These are phyloP conservation scores for Telenomus remus DNA, from an alignment of 1,140 invertebrate genomes.

Conservation along the genomic window DNA sequence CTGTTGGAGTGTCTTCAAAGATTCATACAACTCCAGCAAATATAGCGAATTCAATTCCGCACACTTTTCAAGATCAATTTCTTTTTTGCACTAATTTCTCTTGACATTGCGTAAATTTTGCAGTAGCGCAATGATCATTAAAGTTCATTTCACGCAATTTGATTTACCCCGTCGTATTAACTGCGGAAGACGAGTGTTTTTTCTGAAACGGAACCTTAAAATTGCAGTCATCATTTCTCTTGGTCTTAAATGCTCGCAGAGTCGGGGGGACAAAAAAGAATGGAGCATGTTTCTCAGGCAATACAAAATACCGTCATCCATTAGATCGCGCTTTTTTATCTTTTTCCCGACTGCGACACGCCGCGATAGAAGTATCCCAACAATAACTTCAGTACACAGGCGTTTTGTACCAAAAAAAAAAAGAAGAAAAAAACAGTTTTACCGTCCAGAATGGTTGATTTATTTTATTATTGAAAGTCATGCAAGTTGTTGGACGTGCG, in stretches of 20 bases:
- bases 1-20: no score
- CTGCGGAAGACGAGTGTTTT: background rate
- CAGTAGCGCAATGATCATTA: no score
- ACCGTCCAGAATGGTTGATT: slow-evolving; percentile 20
- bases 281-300: slow-evolving; percentile 3
- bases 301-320: slow-evolving; percentile 28
- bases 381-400: slow-evolving; percentile 19
- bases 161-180: no score
- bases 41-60: no score
- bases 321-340: slow-evolving; percentile 1
- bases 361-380: slow-evolving; percentile 11
- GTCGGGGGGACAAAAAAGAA: slow-evolving; percentile 14
- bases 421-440: background rate
- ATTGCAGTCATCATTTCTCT: slow-evolving; percentile 24
- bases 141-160: no score
- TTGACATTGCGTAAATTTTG: no score
- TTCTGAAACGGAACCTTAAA: slow-evolving; percentile 7
- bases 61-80: no score
- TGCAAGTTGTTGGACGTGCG: slow-evolving; percentile 8
- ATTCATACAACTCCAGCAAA: no score
- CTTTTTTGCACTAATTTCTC: no score
- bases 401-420: slow-evolving; percentile 12
- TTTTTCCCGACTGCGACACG: slow-evolving; percentile 17
- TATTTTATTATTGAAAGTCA: slow-evolving; percentile 25
- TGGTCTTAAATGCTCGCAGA: slow-evolving; percentile 8